Percentiles rank a stretch among this genome's conserved stretches.
Evolutionary conservation across 1,140 invertebrate species (phyloP).

Genomic region (Leptopilina clavipes): DNA sequence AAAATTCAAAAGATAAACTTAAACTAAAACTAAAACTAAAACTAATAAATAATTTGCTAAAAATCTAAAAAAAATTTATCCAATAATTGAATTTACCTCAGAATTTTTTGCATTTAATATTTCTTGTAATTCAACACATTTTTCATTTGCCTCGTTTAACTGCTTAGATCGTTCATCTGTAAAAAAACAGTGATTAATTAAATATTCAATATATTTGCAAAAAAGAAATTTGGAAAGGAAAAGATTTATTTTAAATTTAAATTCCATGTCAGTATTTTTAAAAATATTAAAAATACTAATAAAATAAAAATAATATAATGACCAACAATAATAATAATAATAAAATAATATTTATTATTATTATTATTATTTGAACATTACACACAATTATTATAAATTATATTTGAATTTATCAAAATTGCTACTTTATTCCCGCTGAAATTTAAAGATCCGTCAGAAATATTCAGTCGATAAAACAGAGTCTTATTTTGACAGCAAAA

Average conservation of each 20-base stretch:
- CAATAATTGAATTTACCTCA: constrained; percentile 76
- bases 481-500: constrained; percentile 68
- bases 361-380: neutral
- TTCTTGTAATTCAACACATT: constrained; percentile 77
- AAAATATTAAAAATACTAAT: no score
- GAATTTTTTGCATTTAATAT: constrained; percentile 78
- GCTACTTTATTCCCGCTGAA: neutral
- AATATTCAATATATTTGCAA: constrained; percentile 39
- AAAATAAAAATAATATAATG: no score
- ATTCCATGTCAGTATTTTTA: no score
- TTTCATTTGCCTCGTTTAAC: constrained; percentile 73
- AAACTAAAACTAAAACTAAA: no score
- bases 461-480: constrained; percentile 63
- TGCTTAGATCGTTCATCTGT: constrained; percentile 68
- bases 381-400: neutral
- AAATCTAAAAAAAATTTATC: constrained; percentile 18
- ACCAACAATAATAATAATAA: no score
- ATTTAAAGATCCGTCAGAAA: constrained; percentile 7
- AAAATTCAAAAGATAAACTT: no score
- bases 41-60: no score
- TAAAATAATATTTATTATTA: neutral
- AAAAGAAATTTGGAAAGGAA: no score
- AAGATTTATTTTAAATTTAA: no score
- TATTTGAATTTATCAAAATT: no score
- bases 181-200: constrained; percentile 50